Base-by-base conservation (phyloP, 2,797 vertebrate species). In the Eulemur rubriventer region DNA sequence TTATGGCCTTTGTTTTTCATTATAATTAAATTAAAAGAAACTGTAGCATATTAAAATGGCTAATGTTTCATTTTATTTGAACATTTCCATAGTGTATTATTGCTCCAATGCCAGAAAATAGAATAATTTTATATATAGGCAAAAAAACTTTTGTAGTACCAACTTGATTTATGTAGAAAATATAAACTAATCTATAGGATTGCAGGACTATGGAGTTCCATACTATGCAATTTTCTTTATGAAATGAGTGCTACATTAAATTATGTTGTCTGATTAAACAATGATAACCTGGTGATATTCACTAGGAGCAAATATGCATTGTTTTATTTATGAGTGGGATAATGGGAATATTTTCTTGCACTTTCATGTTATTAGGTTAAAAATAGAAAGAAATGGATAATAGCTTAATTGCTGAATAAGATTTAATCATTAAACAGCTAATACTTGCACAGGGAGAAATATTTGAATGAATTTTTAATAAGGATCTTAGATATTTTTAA, bases 391-490 rank as follows among this genome's bases (percentile, higher is more conserved):
- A 33, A 84, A 70, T 59, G 12, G 10, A 87, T 79, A 84, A 6
- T 92, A 63, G 24, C 43, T 52, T 91, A 63, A 24, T 87, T 94
- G 4, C 8, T 76, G 4, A 87, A 63, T 85, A 75, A 78, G 28
- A 91, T 48, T 82, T 87, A 91, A 79, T 96, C 9, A 70, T 91
- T 87, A 73, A 80, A 48, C 1, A 95, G 10, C 8, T 93, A 91
- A 79, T 33, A 78, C 38, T 20, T 61, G 9, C n/a, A 83, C 33
- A 48, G n/a, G 22, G 55, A 93, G 12, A 72, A 67, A 83, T 52
- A 33, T 73, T 85, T 89, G 16, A 57, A 78, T 88, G 17, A 85
- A 70, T 82, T 89, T n/a, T 91, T 83, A 92, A 92, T 83, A 92
- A 92, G 4, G 50, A 69, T 41, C 13, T 92, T 90, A 59, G 14